Conservation (phyloP, 2,113 vertebrate genomes). For the Sinosuthora webbiana region DNA sequence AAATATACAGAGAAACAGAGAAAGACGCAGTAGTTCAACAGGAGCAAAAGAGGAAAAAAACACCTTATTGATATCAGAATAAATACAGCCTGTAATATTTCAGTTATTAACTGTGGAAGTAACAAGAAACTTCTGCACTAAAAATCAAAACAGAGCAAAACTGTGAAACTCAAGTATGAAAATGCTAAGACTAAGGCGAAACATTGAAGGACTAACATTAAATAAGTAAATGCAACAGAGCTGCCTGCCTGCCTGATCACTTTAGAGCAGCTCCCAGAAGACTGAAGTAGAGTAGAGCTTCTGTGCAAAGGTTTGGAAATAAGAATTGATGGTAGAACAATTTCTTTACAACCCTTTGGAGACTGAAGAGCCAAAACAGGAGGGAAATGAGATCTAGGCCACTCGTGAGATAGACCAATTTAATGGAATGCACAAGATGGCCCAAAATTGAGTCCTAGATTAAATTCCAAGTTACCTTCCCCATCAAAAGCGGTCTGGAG, state of each 20-base stretch:
- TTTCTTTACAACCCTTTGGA: constrained; percentile 31
- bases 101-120: background rate
- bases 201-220: background rate
- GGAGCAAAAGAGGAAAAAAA: background rate
- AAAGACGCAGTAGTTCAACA: background rate
- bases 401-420: background rate
- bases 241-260: background rate
- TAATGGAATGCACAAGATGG: constrained; percentile 12
- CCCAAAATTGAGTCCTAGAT: constrained; percentile 34
- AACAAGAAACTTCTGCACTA: background rate
- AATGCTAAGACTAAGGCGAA: background rate
- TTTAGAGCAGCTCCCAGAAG: constrained; percentile 27
- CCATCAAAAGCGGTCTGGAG: background rate
- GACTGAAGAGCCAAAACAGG: constrained; percentile 5
- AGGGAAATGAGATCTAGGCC: constrained; percentile 42
- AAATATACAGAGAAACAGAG: background rate
- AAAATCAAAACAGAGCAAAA: background rate
- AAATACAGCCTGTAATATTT: background rate
- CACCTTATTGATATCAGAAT: background rate
- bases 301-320: background rate
- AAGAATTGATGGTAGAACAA: constrained; percentile 44
- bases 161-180: background rate
- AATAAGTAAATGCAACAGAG: constrained; percentile 20
- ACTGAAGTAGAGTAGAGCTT: background rate
- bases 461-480: constrained; percentile 36